These are phyloP conservation scores for Adineta ricciae DNA, from an alignment of 2,888 invertebrate species.

Conservation along the genomic window DNA sequence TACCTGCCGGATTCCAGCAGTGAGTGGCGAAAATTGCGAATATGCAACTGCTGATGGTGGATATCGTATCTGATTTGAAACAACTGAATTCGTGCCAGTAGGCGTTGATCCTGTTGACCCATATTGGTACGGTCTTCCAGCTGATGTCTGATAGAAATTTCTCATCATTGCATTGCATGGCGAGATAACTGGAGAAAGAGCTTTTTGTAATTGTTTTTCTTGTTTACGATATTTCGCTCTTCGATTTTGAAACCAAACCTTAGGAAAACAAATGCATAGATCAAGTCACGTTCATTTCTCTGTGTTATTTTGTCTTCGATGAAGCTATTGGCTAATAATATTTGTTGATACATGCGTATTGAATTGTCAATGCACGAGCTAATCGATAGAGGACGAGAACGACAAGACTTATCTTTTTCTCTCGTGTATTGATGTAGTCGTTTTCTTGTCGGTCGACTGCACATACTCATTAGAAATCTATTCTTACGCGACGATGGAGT, in stretches of 20 bases:
- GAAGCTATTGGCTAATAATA: not conserved
- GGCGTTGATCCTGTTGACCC: not conserved
- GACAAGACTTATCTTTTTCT: conserved; percentile 3
- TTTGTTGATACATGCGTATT: not conserved
- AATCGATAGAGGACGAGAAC: not conserved
- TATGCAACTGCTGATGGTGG: not conserved
- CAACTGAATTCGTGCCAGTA: not conserved
- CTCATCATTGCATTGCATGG: conserved; percentile 23
- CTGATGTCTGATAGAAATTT: conserved; percentile 28
- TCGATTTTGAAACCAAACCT: conserved; percentile 99
- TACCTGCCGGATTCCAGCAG: not conserved
- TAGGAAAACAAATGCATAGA: conserved; percentile 35
- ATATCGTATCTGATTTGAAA: not conserved
- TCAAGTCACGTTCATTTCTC: not conserved
- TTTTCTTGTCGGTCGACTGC: conserved; percentile 8
- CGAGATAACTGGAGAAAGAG: conserved; percentile 52
- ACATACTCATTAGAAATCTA: conserved; percentile 22
- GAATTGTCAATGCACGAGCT: not conserved
- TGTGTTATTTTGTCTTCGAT: not conserved
- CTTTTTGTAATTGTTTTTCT: conserved; percentile 93
- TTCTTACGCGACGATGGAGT: conserved; percentile 3
- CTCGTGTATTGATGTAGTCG: conserved; percentile 8
- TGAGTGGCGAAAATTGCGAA: conserved; percentile 8
- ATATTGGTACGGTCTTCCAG: not conserved
- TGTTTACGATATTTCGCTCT: conserved; percentile 95